Percentiles rank a stretch among this genome's conserved stretches.
Evolutionary conservation across 2,888 invertebrate species (phyloP).

Genomic region (Apotomis betuletana): DNA sequence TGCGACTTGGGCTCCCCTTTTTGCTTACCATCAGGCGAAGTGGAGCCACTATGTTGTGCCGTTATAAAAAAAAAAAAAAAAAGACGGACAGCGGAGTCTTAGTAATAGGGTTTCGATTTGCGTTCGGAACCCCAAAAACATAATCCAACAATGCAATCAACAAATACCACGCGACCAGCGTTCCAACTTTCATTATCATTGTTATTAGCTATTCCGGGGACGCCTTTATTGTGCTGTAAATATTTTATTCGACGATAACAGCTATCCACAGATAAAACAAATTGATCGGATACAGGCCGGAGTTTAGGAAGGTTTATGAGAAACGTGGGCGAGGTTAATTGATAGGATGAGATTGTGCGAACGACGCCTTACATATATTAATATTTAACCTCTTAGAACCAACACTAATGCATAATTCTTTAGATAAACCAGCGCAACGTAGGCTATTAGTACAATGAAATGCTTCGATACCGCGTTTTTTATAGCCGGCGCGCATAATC

Average conservation of each 20-base stretch:
- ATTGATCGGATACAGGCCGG: constrained; percentile 72
- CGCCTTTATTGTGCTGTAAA: constrained; percentile 80
- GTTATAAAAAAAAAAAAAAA: too few relatives aligned
- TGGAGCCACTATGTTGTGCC: too few relatives aligned
- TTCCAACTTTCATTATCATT: constrained; percentile 66
- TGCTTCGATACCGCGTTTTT: constrained; percentile 37
- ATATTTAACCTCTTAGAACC: constrained; percentile 68
- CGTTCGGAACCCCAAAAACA: background rate
- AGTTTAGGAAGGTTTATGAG: constrained; percentile 69
- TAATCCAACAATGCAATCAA: constrained; percentile 37
- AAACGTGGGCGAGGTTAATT: constrained; percentile 75
- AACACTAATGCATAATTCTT: constrained; percentile 63
- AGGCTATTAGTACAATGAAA: constrained; percentile 49
- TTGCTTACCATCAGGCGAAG: too few relatives aligned
- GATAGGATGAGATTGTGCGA: constrained; percentile 73
- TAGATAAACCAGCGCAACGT: constrained; percentile 53
- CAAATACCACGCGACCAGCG: constrained; percentile 45
- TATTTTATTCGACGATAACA: constrained; percentile 79
- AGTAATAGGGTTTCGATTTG: too few relatives aligned
- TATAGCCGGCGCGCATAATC: constrained; percentile 31
- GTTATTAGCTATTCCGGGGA: constrained; percentile 74
- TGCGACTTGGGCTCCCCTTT: too few relatives aligned
- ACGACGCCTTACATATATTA: constrained; percentile 67
- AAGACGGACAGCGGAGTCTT: too few relatives aligned
- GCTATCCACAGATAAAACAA: constrained; percentile 74